These are phyloP conservation scores for Cactoblastis cactorum DNA, from an alignment of 2,888 invertebrate genomes.

Conservation along the genomic window DNA sequence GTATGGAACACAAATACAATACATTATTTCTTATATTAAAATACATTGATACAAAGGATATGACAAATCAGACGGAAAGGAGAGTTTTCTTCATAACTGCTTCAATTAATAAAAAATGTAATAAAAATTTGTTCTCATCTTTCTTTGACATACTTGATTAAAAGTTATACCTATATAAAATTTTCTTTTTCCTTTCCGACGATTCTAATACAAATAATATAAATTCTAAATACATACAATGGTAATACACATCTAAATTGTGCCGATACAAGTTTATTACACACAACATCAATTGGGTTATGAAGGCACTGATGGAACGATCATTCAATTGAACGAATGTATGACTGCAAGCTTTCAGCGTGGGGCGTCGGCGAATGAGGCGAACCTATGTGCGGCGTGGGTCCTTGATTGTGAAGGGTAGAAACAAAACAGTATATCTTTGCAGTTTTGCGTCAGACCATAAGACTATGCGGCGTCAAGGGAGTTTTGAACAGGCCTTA, in stretches of 20 bases:
- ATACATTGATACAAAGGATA: too few species aligned
- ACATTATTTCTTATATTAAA: too few species aligned
- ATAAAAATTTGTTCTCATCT: too few species aligned
- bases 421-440: constrained; percentile 31
- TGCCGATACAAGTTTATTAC: not conserved
- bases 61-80: too few species aligned
- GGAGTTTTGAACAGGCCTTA: not conserved
- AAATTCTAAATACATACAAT: constrained; percentile 18
- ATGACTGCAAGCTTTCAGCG: not conserved
- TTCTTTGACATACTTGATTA: too few species aligned
- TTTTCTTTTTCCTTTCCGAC: not conserved
- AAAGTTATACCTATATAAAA: too few species aligned
- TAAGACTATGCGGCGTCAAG: not conserved
- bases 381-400: constrained; percentile 7
- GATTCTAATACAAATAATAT: constrained; percentile 21
- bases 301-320: not conserved
- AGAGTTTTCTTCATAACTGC: too few species aligned
- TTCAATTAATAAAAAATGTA: too few species aligned
- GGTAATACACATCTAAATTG: constrained; percentile 6
- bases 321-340: constrained; percentile 1
- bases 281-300: not conserved
- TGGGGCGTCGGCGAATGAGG: constrained; percentile 8
- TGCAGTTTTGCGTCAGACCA: not conserved
- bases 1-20: too few species aligned
- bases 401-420: constrained; percentile 19